Conservation (phyloP, 1,140 invertebrate species). For the Cepaea nemoralis region DNA sequence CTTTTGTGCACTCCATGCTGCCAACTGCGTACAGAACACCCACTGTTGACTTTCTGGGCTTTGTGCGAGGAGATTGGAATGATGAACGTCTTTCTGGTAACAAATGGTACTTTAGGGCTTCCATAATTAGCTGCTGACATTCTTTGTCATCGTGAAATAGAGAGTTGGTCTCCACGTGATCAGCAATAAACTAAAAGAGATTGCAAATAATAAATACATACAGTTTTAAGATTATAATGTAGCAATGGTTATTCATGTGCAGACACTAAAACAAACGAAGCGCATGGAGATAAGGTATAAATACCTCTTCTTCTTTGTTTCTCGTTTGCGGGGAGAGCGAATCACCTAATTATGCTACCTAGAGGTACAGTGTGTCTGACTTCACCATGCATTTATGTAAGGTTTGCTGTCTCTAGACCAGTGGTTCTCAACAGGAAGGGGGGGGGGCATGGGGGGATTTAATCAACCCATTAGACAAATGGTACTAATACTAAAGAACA, state of each 20-base stretch:
- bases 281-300: no score
- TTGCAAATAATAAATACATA: background rate
- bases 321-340: no score
- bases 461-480: no score
- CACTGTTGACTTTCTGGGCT: slow-evolving; percentile 90
- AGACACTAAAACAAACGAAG: no score
- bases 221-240: background rate
- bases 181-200: slow-evolving; percentile 82
- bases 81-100: slow-evolving; percentile 85
- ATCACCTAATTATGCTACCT: no score
- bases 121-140: slow-evolving; percentile 90
- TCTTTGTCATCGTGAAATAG: slow-evolving; percentile 78
- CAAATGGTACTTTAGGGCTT: slow-evolving; percentile 92
- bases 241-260: background rate
- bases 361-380: no score
- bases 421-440: no score
- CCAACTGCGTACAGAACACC: slow-evolving; percentile 88
- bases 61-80: slow-evolving; percentile 83
- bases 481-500: no score
- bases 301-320: no score
- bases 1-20: slow-evolving; percentile 90
- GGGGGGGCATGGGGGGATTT: no score
- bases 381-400: no score
- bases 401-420: no score
- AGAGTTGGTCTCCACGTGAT: slow-evolving; percentile 83